Percentiles rank a stretch among this genome's conserved stretches.
These are phyloP conservation scores for Choristoneura fumiferana DNA, from an alignment of 1,140 invertebrate genomes.

Conservation along the genomic window DNA sequence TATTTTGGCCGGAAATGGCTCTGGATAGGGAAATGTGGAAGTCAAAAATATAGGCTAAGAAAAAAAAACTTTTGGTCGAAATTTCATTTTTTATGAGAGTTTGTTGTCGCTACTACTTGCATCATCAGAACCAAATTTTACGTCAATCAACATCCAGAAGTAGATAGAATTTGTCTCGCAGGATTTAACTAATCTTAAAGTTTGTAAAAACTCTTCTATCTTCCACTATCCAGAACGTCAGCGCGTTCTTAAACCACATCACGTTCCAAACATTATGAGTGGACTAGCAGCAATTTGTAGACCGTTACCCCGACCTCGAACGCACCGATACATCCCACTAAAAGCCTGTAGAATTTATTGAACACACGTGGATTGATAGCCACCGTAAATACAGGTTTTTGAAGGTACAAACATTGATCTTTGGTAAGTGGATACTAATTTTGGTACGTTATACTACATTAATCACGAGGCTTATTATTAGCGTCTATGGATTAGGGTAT, in stretches of 20 bases:
- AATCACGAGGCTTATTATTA: too few species aligned
- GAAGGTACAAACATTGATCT: background rate
- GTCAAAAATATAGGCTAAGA: too few species aligned
- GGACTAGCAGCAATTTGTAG: slow-evolving; percentile 18
- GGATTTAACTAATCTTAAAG: background rate
- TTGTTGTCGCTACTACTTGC: too few species aligned
- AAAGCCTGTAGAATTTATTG: slow-evolving; percentile 16
- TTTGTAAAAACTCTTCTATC: background rate
- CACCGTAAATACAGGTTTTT: slow-evolving; percentile 9
- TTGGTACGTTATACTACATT: too few species aligned
- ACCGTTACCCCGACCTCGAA: slow-evolving; percentile 8
- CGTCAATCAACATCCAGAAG: background rate
- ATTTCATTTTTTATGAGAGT: too few species aligned
- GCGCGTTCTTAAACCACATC: background rate
- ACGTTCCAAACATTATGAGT: slow-evolving; percentile 14
- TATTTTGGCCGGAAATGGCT: too few species aligned
- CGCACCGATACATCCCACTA: slow-evolving; percentile 7
- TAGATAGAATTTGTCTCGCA: background rate
- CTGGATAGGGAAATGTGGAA: too few species aligned
- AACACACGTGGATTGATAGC: slow-evolving; percentile 3
- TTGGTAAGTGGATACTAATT: too few species aligned
- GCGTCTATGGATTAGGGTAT: too few species aligned
- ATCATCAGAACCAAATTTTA: too few species aligned
- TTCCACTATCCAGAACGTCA: too few species aligned
- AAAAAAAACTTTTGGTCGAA: too few species aligned